phyloP scores from a whole-genome alignment of 1,140 invertebrate genomes.

The Nephotettix cincticeps region DNA sequence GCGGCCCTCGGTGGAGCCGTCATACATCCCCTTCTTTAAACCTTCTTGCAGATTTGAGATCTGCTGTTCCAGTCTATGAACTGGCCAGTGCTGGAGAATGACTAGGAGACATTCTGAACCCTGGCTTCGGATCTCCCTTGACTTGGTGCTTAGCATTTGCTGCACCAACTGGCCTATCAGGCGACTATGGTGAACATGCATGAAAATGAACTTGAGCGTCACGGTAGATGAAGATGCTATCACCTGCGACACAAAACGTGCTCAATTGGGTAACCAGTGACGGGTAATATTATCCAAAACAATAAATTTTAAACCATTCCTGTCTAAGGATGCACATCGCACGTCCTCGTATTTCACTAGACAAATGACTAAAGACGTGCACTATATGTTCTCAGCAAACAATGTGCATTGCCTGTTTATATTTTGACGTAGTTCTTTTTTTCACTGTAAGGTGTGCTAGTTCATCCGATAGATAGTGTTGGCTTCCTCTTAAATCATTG shows the following conservation, averaged over 20 bases:
- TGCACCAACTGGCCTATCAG: neutral
- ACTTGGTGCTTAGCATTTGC: conserved; percentile 65
- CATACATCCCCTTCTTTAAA: conserved; percentile 85
- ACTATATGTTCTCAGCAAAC: no score
- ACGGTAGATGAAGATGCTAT: neutral
- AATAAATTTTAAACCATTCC: no score
- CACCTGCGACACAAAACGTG: neutral
- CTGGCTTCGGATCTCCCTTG: conserved; percentile 84
- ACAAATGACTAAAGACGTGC: no score
- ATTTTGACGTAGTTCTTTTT: no score
- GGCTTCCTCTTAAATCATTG: no score
- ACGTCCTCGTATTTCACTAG: no score
- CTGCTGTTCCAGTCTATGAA: conserved; percentile 80
- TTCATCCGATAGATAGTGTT: no score
- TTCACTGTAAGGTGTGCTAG: no score
- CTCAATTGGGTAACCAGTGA: neutral
- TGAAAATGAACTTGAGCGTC: neutral
- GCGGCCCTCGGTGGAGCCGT: conserved; percentile 89
- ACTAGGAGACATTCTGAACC: conserved; percentile 84
- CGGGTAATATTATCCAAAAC: no score
- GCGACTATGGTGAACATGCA: neutral
- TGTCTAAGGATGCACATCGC: no score
- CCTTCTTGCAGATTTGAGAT: conserved; percentile 73
- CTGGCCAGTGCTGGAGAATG: conserved; percentile 83
- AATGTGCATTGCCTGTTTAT: no score